Conservation (phyloP, 2,113 vertebrate genomes). For the Brienomyrus brachyistius region DNA sequence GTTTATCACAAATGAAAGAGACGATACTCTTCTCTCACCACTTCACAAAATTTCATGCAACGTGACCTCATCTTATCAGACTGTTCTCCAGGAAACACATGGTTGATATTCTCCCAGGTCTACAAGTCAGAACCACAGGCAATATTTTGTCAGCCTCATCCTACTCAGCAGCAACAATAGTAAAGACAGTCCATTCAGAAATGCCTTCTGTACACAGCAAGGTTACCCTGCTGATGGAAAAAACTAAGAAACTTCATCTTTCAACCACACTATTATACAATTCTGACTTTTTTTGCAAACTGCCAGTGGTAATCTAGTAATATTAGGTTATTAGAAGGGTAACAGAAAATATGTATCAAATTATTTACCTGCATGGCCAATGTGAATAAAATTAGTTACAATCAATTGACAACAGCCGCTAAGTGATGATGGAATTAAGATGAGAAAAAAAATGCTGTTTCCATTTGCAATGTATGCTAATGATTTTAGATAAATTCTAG, state of each 20-base stretch:
- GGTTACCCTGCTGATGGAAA: not conserved
- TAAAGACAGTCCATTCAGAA: not conserved
- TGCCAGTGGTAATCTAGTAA: not conserved
- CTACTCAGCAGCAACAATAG: not conserved
- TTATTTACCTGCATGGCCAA: not conserved
- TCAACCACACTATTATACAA: not conserved
- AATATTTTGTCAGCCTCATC: not conserved
- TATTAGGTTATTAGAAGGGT: not conserved
- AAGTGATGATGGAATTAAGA: not conserved
- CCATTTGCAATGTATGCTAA: not conserved
- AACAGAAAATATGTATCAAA: not conserved
- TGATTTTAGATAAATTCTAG: not conserved
- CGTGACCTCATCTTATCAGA: not conserved
- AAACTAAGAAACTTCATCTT: not conserved
- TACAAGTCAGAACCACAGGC: not conserved
- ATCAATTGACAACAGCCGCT: not conserved
- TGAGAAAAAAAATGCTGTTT: not conserved
- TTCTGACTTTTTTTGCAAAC: not conserved
- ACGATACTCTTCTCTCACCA: not conserved
- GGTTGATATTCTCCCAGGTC: not conserved
- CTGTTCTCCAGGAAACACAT: not conserved
- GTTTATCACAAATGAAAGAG: not conserved
- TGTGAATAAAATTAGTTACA: not conserved
- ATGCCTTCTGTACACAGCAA: not conserved
- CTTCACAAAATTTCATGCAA: not conserved